Evolutionary conservation across 1,140 invertebrate genomes (phyloP).

Genomic region (Planococcus citri): DNA sequence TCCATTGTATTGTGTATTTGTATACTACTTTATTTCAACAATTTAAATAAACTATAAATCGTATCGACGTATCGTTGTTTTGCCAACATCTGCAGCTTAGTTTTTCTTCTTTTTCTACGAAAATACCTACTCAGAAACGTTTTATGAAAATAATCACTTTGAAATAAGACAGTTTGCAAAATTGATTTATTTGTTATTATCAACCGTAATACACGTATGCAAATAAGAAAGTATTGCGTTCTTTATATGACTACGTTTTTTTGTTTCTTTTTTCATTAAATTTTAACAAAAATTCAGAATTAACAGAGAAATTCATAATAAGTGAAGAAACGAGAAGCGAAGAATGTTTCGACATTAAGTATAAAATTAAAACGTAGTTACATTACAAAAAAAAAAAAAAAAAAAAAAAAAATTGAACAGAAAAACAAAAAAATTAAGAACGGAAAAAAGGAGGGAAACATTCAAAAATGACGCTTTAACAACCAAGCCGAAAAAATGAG

Average conservation of each 20-base stretch:
- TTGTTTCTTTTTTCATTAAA: no score
- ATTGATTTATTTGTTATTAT: neutral
- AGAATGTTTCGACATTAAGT: neutral
- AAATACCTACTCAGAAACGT: no score
- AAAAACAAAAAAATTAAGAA: no score
- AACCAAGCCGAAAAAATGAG: neutral
- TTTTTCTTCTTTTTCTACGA: no score
- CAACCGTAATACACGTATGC: slow-evolving; percentile 1
- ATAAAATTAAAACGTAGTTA: neutral
- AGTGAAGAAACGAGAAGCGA: neutral
- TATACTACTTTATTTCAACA: neutral
- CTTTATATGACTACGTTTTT: neutral
- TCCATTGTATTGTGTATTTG: neutral
- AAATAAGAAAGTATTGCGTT: neutral
- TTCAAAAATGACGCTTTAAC: neutral
- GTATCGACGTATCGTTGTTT: no score
- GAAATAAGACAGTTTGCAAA: neutral
- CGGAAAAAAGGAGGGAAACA: neutral
- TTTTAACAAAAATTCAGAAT: neutral
- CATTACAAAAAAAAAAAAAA: neutral
- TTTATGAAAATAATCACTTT: no score
- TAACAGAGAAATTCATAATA: neutral
- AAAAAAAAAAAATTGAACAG: neutral
- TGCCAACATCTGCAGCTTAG: no score
- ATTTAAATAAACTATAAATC: neutral